These are phyloP conservation scores for Drusus annulatus DNA, from an alignment of 1,140 invertebrate genomes.

Conservation along the genomic window DNA sequence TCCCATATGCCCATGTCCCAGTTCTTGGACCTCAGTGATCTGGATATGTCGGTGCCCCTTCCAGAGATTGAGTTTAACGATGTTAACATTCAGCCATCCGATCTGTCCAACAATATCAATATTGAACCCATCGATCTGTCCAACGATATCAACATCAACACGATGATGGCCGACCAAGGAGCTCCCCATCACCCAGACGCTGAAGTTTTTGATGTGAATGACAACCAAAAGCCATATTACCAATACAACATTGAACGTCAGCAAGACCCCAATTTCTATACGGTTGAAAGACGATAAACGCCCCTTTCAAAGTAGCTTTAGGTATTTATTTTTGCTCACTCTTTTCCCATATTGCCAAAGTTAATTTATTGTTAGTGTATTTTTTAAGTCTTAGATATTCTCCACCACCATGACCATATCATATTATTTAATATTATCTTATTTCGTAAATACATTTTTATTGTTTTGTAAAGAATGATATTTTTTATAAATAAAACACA, in stretches of 20 bases:
- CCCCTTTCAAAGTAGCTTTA: slow-evolving; percentile 24
- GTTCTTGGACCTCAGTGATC: background rate
- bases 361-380: slow-evolving; percentile 49
- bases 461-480: slow-evolving; percentile 25
- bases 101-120: slow-evolving; percentile 48
- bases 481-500: no score
- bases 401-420: slow-evolving; percentile 40
- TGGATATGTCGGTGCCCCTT: background rate
- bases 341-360: slow-evolving; percentile 47
- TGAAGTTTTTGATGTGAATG: slow-evolving; percentile 60
- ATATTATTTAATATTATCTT: slow-evolving; percentile 17
- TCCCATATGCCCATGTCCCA: background rate
- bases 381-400: slow-evolving; percentile 34
- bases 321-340: slow-evolving; percentile 27
- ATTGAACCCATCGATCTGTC: slow-evolving; percentile 61
- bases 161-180: slow-evolving; percentile 59
- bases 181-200: slow-evolving; percentile 64
- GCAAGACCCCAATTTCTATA: slow-evolving; percentile 8
- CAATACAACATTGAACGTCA: no score
- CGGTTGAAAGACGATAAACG: background rate
- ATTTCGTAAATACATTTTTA: slow-evolving; percentile 35
- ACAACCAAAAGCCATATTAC: slow-evolving; percentile 4
- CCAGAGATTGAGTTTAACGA: slow-evolving; percentile 13
- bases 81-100: slow-evolving; percentile 6
- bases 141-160: slow-evolving; percentile 66